Base-by-base conservation (phyloP, 2,797 vertebrate species). In the Sebastes ruberrimus region DNA sequence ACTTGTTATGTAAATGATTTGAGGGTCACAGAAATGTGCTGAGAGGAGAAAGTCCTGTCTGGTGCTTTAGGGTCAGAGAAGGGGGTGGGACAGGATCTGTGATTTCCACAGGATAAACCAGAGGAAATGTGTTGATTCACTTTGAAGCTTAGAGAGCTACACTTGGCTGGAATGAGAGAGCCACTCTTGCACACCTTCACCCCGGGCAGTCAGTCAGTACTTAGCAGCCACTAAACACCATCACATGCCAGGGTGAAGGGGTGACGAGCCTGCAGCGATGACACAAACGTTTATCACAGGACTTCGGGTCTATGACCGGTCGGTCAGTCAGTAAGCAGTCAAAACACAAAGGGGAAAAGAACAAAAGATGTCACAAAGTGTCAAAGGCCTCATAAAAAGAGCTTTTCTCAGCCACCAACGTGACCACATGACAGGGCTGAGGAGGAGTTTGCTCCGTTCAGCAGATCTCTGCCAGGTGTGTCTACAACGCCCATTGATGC, bases 221-320 rank as follows among this genome's bases (percentile, higher is more conserved):
- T 84, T 78, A 83, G 59, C 78, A 86, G 79, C 72, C 77, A 75
- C 62, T 84, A 86, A 88, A 90, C 83, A 77, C 81, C 75, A 28
- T 78, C 60, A 76, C 75, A 72, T 76, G 75, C 27, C 57, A 59
- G 28, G 78, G 80, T 89, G 74, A 84, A 79, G 73, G 30, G 78
- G 71, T 69, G 71, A 89, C 71, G 80, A 78, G 78, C 71, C 65
- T 32, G 65, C 57, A 57, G 80, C 1, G 63, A 82, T 75, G 74
- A 78, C 55, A 83, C 73, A 67, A 66, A 30, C 14, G 4, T 77
- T 81, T 74, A 88, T 81, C 57, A 68, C 25, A 74, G 64, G 76
- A 49, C 62, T 33, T 42, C 2, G 42, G 71, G 65, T 66, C 61
- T 71, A 10, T 49, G 81, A 76, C 60, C 53, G 11, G 61, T 62